Evolutionary conservation across 2,797 vertebrate genomes (phyloP).

Genomic region (Phaenicophaeus curvirostris): DNA sequence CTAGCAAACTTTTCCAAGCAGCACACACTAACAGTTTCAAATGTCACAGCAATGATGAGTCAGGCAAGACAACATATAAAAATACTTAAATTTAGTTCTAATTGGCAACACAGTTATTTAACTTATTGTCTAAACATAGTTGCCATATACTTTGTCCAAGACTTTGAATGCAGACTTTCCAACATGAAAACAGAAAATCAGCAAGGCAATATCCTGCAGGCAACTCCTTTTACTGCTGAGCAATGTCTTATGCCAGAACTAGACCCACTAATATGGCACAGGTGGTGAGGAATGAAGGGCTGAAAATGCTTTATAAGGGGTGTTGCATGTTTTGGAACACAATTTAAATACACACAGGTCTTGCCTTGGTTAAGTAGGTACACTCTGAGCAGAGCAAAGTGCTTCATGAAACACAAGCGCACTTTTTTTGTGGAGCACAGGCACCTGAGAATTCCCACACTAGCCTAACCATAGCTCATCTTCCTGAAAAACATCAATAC

Average conservation of each 20-base stretch:
- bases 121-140: not conserved
- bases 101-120: slow-evolving; percentile 4
- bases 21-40: slow-evolving; percentile 11
- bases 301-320: accelerated
- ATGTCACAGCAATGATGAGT: slow-evolving; percentile 30
- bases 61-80: not conserved
- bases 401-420: not conserved
- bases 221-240: not conserved
- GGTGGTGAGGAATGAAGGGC: not conserved
- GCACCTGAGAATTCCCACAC: not conserved
- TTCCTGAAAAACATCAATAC: not conserved
- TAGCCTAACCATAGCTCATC: not conserved
- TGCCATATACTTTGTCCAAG: not conserved
- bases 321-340: not conserved
- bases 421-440: accelerated
- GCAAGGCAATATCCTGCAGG: not conserved
- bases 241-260: not conserved
- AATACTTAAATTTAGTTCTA: not conserved
- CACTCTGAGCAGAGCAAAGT: accelerated
- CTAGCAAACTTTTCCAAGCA: slow-evolving; percentile 2
- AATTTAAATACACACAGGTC: accelerated
- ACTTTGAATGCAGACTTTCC: not conserved
- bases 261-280: accelerated
- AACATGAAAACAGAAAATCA: not conserved
- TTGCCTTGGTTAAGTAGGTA: accelerated